Percentiles rank a stretch among this genome's conserved stretches.
phyloP scores from a whole-genome alignment of 2,797 vertebrate species.

The Coendou prehensilis region DNA sequence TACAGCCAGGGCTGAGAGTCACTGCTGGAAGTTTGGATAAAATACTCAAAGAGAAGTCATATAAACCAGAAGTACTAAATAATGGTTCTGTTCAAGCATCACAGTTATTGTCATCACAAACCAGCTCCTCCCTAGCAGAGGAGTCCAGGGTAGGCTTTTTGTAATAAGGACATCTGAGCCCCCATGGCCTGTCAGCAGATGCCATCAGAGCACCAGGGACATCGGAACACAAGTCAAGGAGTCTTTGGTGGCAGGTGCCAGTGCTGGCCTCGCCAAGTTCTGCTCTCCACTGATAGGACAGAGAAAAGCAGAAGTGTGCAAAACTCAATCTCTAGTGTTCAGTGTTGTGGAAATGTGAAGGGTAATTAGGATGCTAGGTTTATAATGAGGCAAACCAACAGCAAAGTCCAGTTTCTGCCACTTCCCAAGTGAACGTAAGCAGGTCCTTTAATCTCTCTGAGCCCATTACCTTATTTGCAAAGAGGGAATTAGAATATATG shows the following conservation, averaged over 20 bases:
- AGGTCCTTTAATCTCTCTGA: background rate
- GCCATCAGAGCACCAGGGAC: background rate
- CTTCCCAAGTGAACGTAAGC: background rate
- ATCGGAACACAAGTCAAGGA: background rate
- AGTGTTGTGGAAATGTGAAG: fast-evolving
- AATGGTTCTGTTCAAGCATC: background rate
- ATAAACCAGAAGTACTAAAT: background rate
- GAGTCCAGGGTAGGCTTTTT: background rate
- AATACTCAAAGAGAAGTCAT: slow-evolving; percentile 3
- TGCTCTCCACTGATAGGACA: background rate
- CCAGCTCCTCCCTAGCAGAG: background rate
- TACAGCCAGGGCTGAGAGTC: background rate
- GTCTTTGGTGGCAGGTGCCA: background rate
- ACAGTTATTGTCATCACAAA: background rate
- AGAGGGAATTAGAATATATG: slow-evolving; percentile 6
- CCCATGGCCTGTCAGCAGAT: background rate
- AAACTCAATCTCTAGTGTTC: background rate
- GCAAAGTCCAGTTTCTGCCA: background rate
- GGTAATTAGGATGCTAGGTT: background rate
- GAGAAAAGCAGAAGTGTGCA: no score
- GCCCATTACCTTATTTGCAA: background rate
- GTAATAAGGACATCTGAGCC: background rate
- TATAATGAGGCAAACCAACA: background rate
- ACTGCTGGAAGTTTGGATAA: background rate
- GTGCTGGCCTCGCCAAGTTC: background rate